phyloP scores from a whole-genome alignment of 2,797 vertebrate genomes.

The Hyperoplus lanceolatus region DNA sequence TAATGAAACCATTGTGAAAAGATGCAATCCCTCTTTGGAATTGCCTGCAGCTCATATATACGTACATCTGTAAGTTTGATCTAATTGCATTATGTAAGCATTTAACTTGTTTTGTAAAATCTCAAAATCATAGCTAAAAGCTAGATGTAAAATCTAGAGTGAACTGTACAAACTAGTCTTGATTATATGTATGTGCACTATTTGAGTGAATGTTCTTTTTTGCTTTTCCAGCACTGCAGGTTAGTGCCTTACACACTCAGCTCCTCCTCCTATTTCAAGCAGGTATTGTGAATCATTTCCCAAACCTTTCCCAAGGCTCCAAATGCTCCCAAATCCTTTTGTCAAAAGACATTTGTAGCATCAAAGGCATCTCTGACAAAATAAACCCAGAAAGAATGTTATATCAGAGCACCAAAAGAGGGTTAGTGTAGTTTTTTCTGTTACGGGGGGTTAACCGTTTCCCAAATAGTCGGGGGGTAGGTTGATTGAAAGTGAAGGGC shows the following conservation, averaged over 20 bases:
- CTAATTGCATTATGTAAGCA: too few relatives aligned
- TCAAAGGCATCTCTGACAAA: conserved; percentile 70
- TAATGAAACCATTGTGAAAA: not conserved
- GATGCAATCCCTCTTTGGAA: not conserved
- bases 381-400: conserved; percentile 77
- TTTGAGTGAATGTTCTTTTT: not conserved
- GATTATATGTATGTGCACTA: not conserved
- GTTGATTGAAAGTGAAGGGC: conserved; percentile 92
- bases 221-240: not conserved
- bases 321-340: conserved; percentile 46
- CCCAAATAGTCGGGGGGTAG: conserved; percentile 85
- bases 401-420: conserved; percentile 80
- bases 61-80: too few relatives aligned
- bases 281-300: conserved; percentile 43
- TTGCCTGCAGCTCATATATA: not conserved
- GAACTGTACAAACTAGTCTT: not conserved
- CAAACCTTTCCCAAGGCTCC: conserved; percentile 32
- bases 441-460: conserved; percentile 85
- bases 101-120: not conserved
- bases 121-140: not conserved
- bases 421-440: conserved; percentile 86
- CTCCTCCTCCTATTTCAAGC: conserved; percentile 21
- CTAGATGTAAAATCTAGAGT: too few relatives aligned
- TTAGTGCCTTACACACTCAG: not conserved
- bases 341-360: conserved; percentile 60